Evolutionary conservation across 2,113 vertebrate species (phyloP), one percentile per base, ranked within the genome.

Genomic region (Boulengeromyrus knoepffleri): DNA sequence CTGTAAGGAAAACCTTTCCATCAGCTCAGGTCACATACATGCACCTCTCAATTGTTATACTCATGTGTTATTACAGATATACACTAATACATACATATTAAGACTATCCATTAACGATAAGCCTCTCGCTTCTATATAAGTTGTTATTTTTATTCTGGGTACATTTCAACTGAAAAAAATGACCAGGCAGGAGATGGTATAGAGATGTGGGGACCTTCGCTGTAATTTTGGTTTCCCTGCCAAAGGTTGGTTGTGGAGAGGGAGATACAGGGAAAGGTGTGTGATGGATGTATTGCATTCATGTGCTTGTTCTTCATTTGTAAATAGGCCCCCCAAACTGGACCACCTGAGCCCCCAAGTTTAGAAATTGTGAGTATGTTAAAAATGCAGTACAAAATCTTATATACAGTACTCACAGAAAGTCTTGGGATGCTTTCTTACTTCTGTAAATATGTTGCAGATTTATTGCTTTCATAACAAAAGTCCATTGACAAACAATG

Each of bases 321-420:
- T 24, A 46, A 87, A 56, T 74, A 90, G 90, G 47, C 90, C 17
- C 70, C 90, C 83, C 85, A 90, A 27, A 39, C 62, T 53, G 85
- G 74, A 88, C 39, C 31, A 27, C 47, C 87, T 19, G 90, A 88
- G 27, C 90, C 90, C 47, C 46, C 90, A 49, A 90, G 90, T 84
- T 31, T 90, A 84, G 90, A 90, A 53, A 90, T 90, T 47, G 90
- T 90, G 42, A 90, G 90, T 84, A 88, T 86, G 15, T n/a, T 31
- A 19, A 46, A 58, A 42, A 62, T 24, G 36, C 10, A 7, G 27
- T 21, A 53, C 21, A 27, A 10, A 66, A 66, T 66, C 62, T 12
- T 66, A 66, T 27, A 66, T 66, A 66, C n/a, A 27, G 9, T 3
- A 10, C 62, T 70, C 27, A 31, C 62, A 66, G 62, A 66, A 12